These are phyloP conservation scores for Petrolisthes manimaculis DNA, from an alignment of 2,888 invertebrate species.

Conservation along the genomic window DNA sequence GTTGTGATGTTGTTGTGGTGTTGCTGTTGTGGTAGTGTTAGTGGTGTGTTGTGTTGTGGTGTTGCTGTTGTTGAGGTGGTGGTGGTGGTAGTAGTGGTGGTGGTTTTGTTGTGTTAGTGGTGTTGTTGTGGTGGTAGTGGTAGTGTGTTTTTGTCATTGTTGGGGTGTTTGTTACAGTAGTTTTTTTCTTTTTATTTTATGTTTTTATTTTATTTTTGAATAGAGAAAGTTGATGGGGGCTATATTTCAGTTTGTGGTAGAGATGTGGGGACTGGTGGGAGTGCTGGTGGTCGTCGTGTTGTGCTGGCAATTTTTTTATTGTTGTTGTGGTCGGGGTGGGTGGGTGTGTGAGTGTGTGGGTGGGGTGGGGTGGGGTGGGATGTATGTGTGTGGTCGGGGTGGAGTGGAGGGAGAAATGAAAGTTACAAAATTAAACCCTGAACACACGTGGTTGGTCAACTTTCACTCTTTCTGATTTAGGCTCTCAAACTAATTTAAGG, in stretches of 20 bases:
- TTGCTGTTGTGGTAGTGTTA: neutral
- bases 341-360: neutral
- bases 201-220: too few species aligned
- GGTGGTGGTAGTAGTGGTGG: too few species aligned
- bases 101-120: neutral
- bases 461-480: too few species aligned
- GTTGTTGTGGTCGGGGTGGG: neutral
- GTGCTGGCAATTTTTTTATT: neutral
- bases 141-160: too few species aligned
- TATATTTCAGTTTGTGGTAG: neutral
- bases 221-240: too few species aligned
- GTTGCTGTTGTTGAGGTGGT: neutral
- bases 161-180: too few species aligned
- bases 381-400: neutral
- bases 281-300: neutral
- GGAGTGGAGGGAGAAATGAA: too few species aligned
- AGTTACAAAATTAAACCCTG: too few species aligned
- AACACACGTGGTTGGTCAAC: too few species aligned
- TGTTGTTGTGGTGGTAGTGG: neutral
- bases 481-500: too few species aligned
- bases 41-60: neutral
- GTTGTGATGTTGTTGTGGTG: neutral
- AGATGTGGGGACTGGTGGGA: slow-evolving; percentile 8
- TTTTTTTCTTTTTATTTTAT: too few species aligned
- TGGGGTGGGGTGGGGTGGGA: neutral